Percentiles rank a stretch among this genome's conserved stretches.
These are phyloP conservation scores for Diadumene lineata DNA, from an alignment of 92 coral and sea anemone genomes.

Conservation along the genomic window DNA sequence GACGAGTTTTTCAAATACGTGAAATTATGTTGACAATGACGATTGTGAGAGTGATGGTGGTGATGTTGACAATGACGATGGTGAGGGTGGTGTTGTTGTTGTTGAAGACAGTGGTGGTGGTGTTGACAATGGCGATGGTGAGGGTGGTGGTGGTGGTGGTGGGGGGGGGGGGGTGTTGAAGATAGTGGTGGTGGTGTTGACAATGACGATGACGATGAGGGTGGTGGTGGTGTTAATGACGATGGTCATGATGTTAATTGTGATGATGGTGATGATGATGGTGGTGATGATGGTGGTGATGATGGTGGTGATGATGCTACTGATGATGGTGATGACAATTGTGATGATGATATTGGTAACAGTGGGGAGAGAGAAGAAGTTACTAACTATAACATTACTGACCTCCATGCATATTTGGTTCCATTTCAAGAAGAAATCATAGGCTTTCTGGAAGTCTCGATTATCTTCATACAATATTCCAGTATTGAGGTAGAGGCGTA, in stretches of 20 bases:
- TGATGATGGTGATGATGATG: background rate
- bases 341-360: background rate
- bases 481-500: slow-evolving; percentile 86
- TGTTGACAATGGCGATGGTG: background rate
- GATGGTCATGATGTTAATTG: background rate
- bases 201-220: background rate
- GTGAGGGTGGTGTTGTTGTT: background rate
- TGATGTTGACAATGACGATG: background rate
- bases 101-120: background rate
- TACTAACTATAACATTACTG: background rate
- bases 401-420: slow-evolving; percentile 94
- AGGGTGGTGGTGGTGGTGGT: background rate
- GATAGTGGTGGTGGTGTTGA: background rate
- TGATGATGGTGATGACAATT: background rate
- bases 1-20: background rate
- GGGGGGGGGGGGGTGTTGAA: background rate
- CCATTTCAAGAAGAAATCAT: slow-evolving; percentile 96
- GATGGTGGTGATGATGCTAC: background rate
- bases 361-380: background rate
- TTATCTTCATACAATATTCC: slow-evolving; percentile 97
- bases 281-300: background rate
- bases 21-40: background rate
- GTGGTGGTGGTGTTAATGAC: background rate
- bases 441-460: slow-evolving; percentile 86
- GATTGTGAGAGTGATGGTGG: background rate